Evolutionary conservation across 2,797 vertebrate genomes (phyloP).

Genomic region (Pangasius krempfi): DNA sequence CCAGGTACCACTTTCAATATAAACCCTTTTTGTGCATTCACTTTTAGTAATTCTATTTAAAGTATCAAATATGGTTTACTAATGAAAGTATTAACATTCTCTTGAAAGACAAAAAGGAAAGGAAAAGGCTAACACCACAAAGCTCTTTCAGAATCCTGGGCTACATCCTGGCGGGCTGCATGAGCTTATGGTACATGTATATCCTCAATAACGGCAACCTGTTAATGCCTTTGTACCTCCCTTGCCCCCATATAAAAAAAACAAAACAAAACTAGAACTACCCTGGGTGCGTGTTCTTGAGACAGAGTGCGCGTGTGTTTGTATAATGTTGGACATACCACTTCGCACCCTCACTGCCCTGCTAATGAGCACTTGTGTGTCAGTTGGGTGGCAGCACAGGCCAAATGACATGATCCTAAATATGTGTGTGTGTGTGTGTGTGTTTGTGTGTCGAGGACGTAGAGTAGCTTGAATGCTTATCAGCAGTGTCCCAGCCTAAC

Average conservation of each 20-base stretch:
- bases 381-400: slow-evolving; percentile 74
- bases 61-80: not conserved
- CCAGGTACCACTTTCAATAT: not conserved
- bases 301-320: slow-evolving; percentile 11
- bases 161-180: not conserved
- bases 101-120: not conserved
- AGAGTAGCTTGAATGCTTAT: slow-evolving; percentile 77
- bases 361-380: slow-evolving; percentile 79
- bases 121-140: not conserved
- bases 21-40: not conserved
- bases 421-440: slow-evolving; percentile 30
- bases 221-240: not conserved
- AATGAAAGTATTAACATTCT: not conserved
- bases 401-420: slow-evolving; percentile 77
- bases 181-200: not conserved
- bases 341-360: slow-evolving; percentile 77
- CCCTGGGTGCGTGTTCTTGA: slow-evolving; percentile 34
- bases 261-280: not conserved
- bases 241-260: not conserved
- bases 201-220: not conserved
- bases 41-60: not conserved
- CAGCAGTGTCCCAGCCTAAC: slow-evolving; percentile 74
- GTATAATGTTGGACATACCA: slow-evolving; percentile 55
- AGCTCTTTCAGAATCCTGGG: not conserved
- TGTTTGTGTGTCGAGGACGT: slow-evolving; percentile 68